phyloP scores from a whole-genome alignment of 2,797 vertebrate species.

The Buceros bicornis region DNA sequence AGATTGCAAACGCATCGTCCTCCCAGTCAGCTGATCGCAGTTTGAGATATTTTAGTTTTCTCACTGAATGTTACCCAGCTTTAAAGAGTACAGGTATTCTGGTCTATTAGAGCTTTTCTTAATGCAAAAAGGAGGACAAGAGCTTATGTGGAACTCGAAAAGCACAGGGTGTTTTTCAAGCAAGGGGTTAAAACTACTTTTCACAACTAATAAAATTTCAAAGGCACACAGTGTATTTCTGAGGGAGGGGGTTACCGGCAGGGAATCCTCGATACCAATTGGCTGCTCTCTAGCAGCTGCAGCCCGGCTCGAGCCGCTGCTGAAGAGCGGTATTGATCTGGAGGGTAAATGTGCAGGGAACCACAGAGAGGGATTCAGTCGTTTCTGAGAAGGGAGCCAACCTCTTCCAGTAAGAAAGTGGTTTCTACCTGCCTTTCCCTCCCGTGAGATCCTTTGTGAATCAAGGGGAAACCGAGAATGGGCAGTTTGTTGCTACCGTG shows the following conservation, averaged over 20 bases:
- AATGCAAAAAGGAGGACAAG: neutral
- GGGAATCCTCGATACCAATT: conserved; percentile 79
- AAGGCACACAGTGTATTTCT: conserved; percentile 70
- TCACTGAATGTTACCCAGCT: neutral
- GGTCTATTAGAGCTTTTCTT: neutral
- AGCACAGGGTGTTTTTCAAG: neutral
- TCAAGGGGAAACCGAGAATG: neutral
- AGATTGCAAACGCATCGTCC: neutral
- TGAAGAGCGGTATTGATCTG: conserved; percentile 73
- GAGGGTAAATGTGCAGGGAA: conserved; percentile 74
- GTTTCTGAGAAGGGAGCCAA: conserved; percentile 64
- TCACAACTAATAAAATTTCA: conserved; percentile 68
- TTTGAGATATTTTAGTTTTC: neutral
- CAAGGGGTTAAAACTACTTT: conserved; percentile 75
- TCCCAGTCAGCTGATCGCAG: neutral
- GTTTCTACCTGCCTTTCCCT: conserved; percentile 36
- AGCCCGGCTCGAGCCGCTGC: conserved; percentile 72
- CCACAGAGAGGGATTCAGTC: conserved; percentile 44
- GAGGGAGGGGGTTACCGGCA: conserved; percentile 74
- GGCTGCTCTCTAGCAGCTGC: conserved; percentile 78
- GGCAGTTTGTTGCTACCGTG: conserved; percentile 36
- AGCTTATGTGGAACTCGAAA: neutral
- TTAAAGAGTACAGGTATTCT: neutral
- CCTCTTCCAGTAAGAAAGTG: conserved; percentile 73
- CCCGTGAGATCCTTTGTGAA: conserved; percentile 19